Conservation (phyloP, 2,113 vertebrate genomes). For the Hemichromis elongatus region DNA sequence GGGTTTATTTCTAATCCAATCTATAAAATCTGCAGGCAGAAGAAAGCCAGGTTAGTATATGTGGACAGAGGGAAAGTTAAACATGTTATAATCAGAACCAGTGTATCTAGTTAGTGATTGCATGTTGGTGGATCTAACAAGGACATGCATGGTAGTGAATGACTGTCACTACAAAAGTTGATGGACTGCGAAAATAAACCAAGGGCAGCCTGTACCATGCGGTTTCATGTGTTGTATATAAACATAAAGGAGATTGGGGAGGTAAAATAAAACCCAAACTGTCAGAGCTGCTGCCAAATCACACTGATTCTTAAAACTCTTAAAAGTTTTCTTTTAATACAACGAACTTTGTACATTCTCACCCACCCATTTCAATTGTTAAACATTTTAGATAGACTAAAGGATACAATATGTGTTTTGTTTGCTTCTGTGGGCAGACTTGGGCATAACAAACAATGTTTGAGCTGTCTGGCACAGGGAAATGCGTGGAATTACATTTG, state of each 20-base stretch:
- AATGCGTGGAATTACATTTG: not conserved
- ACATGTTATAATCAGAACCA: not conserved
- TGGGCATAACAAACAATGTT: constrained; percentile 3
- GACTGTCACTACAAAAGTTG: not conserved
- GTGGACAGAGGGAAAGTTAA: not conserved
- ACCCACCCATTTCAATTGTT: not conserved
- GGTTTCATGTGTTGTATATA: not conserved
- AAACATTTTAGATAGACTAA: not conserved
- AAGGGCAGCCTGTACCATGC: not conserved
- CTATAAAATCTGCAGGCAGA: not conserved
- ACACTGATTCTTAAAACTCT: not conserved
- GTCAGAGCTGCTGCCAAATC: not conserved
- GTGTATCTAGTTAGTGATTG: not conserved
- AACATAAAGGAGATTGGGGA: not conserved
- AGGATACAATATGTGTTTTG: not conserved
- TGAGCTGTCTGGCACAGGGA: not conserved
- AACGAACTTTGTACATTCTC: not conserved
- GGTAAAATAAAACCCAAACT: not conserved
- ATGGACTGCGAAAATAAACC: not conserved
- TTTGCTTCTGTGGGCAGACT: constrained; percentile 1
- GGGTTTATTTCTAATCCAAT: constrained; percentile 39
- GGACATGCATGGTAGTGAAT: not conserved
- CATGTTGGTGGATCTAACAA: not conserved
- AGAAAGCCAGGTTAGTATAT: not conserved
- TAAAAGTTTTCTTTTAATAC: not conserved